Base-by-base conservation (phyloP, 2,113 vertebrate genomes). In the Hippocampus guttulatus region DNA sequence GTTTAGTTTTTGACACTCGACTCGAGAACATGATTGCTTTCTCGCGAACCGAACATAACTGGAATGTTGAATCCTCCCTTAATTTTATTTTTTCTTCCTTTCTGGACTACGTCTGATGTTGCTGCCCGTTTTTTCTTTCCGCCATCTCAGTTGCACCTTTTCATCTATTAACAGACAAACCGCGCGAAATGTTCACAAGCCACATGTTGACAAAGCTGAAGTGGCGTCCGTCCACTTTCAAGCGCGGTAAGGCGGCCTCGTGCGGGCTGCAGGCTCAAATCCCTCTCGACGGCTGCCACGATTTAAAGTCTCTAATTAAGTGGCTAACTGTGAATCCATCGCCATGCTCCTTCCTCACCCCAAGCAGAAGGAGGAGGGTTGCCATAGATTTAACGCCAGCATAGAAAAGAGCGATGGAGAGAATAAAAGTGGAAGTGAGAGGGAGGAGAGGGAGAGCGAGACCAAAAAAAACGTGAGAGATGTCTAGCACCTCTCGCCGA, bases 231-330 rank as follows among this genome's bases (percentile, higher is more conserved):
- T 71, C 69, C 80, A 33, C 4, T 33, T 33, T 33, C 30, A 33
- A 33, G 30, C 4, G 33, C 33, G 5, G 66, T 57, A 54, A 67
- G 0, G 70, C 75, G n/a, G 23, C 79, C 57, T 79, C 88, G 74
- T 5, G 2, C 55, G 33, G 81, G 85, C 80, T 18, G 52, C 65
- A 55, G 67, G 60, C 25, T 38, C 60, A 9, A 54, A 54, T 21
- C 21, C 9, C 21, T 23, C 21, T 23, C 21, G 52, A 80, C 75
- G 80, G 71, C 80, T 70, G 80, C 75, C 65, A 2, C 83, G 85
- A 90, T 88, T 80, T 85, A 84, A 83, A 64, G 64, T 62, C 69
- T 82, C 83, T 88, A 88, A 90, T 90, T 88, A 88, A 90, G 77
- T 78, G 72, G 68, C 85, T 83, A 77, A 85, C 83, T 84, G 76